Conservation (phyloP, 2,113 vertebrate genomes). For the Cisticola juncidis region DNA sequence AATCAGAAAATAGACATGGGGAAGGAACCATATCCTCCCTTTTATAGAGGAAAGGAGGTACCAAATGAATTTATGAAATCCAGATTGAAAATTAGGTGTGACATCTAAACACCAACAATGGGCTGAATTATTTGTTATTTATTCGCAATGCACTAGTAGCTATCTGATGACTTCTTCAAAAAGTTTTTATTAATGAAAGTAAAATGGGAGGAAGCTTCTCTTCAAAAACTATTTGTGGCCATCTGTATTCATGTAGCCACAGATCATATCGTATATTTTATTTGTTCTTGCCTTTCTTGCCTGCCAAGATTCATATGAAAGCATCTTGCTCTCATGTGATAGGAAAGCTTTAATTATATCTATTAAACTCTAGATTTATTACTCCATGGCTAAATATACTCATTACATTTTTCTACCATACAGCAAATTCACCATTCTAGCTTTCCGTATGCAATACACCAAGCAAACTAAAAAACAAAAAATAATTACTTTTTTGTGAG, state of each 20-base stretch:
- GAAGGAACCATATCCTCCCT: background rate
- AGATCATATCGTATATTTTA: background rate
- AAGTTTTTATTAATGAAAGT: background rate
- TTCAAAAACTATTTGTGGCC: background rate
- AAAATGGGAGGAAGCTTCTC: background rate
- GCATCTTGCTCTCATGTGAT: background rate
- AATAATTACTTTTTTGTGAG: background rate
- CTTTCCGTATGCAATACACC: background rate
- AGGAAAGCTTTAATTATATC: background rate
- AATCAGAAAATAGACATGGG: background rate
- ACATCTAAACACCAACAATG: background rate
- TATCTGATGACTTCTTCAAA: background rate
- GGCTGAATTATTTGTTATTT: background rate
- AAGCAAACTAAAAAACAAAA: background rate
- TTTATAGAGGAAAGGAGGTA: background rate
- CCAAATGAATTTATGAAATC: background rate
- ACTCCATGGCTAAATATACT: background rate
- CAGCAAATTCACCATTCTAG: background rate
- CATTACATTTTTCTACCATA: background rate
- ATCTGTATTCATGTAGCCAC: background rate
- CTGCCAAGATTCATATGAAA: background rate
- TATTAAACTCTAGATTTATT: constrained; percentile 41
- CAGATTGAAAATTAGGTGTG: background rate
- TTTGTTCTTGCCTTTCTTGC: constrained; percentile 1
- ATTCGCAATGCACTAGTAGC: background rate